Evolutionary conservation across 2,113 vertebrate species (phyloP).

Genomic region (Eira barbara): DNA sequence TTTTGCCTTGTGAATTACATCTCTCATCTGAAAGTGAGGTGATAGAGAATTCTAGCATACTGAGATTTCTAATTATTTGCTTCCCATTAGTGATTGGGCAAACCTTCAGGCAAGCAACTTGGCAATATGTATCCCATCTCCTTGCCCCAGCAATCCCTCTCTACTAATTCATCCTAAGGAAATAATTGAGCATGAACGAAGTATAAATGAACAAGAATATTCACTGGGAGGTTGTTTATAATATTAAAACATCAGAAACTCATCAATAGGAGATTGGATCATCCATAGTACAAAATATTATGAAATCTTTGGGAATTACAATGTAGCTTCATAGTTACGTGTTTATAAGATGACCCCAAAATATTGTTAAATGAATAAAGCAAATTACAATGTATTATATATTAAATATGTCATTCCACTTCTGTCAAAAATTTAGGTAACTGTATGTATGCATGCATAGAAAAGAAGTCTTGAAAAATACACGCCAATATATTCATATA

Average conservation of each 20-base stretch:
- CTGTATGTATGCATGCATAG: background rate
- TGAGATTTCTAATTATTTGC: slow-evolving; percentile 33
- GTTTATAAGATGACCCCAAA: background rate
- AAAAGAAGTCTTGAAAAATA: slow-evolving; percentile 1
- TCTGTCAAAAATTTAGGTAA: background rate
- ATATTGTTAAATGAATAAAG: background rate
- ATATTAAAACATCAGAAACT: slow-evolving; percentile 1
- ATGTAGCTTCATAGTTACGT: background rate
- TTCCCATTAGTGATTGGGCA: slow-evolving; percentile 12
- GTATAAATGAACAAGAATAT: background rate
- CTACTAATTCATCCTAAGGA: background rate
- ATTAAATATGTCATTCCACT: background rate
- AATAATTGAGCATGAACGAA: background rate
- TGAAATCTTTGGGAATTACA: background rate
- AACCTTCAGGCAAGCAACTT: slow-evolving; percentile 1
- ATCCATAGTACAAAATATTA: slow-evolving; percentile 6
- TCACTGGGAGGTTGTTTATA: background rate
- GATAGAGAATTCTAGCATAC: background rate
- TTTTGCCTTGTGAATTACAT: background rate
- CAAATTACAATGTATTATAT: background rate
- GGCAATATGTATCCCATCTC: background rate
- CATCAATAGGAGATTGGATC: background rate
- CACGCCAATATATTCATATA: background rate
- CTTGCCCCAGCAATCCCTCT: background rate
- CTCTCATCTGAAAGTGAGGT: background rate